These are phyloP conservation scores for Martes martes DNA, from an alignment of 2,113 vertebrate genomes.

Conservation along the genomic window DNA sequence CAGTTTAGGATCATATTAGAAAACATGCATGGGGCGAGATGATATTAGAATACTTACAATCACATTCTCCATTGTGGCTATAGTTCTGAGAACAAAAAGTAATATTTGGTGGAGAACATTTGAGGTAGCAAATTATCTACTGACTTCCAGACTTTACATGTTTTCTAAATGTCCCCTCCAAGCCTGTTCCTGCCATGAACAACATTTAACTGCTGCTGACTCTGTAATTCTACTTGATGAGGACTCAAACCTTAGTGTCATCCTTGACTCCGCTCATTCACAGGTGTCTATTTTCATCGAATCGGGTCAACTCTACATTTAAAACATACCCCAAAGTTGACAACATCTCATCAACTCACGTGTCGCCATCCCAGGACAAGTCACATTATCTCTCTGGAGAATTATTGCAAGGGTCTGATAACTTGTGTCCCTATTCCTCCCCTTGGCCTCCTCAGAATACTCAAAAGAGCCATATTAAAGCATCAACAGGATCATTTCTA, in stretches of 20 bases:
- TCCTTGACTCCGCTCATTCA: neutral
- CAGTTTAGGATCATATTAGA: neutral
- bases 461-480: neutral
- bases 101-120: neutral
- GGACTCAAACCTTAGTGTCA: neutral
- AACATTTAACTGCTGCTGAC: neutral
- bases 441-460: neutral
- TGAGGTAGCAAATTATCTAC: neutral
- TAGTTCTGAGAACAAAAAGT: neutral
- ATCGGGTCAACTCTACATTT: neutral
- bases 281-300: neutral
- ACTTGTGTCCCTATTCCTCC: fast-evolving
- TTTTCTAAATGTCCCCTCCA: neutral
- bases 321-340: neutral
- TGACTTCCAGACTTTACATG: neutral
- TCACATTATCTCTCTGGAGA: neutral
- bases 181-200: fast-evolving
- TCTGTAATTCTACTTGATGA: neutral
- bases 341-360: neutral
- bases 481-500: neutral
- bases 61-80: neutral
- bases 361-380: neutral
- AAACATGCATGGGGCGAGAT: neutral
- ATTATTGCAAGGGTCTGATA: neutral
- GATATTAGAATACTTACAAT: neutral